phyloP scores from a whole-genome alignment of 2,797 vertebrate genomes.

The Eidolon dupreanum region DNA sequence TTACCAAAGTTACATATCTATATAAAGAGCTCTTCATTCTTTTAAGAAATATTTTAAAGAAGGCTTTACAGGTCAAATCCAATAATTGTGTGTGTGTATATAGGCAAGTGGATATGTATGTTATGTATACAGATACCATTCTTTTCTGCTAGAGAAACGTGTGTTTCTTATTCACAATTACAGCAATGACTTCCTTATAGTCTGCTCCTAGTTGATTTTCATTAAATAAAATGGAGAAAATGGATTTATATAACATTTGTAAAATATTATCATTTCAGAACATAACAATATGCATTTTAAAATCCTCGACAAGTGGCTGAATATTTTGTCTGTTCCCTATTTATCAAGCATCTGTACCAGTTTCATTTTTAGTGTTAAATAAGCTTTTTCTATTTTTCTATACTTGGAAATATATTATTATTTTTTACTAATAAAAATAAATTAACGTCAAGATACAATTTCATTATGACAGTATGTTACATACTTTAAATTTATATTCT shows the following conservation, averaged over 20 bases:
- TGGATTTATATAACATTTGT: neutral
- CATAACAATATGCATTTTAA: neutral
- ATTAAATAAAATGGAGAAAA: constrained; percentile 8
- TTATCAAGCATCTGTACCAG: neutral
- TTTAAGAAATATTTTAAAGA: constrained; percentile 70
- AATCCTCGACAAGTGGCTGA: neutral
- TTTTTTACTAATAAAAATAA: constrained; percentile 37
- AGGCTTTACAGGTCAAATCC: constrained; percentile 75
- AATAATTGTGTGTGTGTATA: constrained; percentile 32
- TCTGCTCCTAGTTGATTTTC: constrained; percentile 22
- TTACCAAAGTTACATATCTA: constrained; percentile 60
- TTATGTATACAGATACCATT: neutral
- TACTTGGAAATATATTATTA: neutral
- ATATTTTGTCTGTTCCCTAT: neutral
- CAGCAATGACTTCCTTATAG: constrained; percentile 65
- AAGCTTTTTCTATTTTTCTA: constrained; percentile 13
- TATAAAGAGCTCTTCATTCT: constrained; percentile 61
- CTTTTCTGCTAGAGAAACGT: constrained; percentile 54
- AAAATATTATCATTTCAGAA: constrained; percentile 18
- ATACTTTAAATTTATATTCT: constrained; percentile 6
- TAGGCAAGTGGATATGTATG: accelerated
- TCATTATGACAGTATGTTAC: neutral
- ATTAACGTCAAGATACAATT: neutral
- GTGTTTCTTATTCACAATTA: constrained; percentile 54
- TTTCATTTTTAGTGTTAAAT: neutral